A percentile compares a stretch with the other conserved stretches of the same genome.
Conservation (phyloP, 2,113 vertebrate genomes). For the Coptodon rendalli region DNA sequence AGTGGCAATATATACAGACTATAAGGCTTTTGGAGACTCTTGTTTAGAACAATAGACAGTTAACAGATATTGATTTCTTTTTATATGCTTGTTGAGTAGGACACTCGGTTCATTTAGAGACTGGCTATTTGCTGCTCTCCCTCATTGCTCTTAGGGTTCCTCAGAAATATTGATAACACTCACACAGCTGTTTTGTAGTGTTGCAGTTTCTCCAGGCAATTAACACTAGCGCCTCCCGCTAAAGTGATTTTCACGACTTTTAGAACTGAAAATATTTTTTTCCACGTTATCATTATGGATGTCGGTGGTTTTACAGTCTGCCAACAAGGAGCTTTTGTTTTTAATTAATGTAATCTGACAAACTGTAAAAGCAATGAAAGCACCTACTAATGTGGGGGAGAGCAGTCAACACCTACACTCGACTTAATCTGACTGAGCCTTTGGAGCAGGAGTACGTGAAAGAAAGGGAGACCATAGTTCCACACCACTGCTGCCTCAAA, state of each 20-base stretch:
- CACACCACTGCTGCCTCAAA: neutral
- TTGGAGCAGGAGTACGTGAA: neutral
- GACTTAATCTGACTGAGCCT: conserved; percentile 1
- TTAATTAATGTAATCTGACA: neutral
- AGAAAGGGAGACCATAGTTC: neutral
- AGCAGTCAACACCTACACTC: conserved; percentile 8
- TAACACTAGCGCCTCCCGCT: neutral
- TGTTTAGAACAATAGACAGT: conserved; percentile 33
- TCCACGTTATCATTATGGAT: neutral
- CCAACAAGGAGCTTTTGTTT: neutral
- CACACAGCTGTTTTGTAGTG: neutral
- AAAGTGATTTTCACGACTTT: conserved; percentile 1
- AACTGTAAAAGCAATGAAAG: neutral
- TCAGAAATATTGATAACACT: conserved; percentile 17
- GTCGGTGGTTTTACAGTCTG: neutral
- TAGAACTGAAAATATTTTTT: conserved; percentile 5
- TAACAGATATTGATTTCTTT: conserved; percentile 50
- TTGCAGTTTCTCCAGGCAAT: conserved; percentile 1
- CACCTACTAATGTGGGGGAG: neutral
- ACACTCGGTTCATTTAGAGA: conserved; percentile 23
- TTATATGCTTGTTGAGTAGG: neutral
- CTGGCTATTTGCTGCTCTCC: neutral
- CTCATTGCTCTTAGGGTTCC: neutral
- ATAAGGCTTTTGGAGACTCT: neutral
- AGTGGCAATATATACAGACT: conserved; percentile 5